Base-by-base conservation (phyloP, 2,888 invertebrate genomes). In the Drosophila atripex region DNA sequence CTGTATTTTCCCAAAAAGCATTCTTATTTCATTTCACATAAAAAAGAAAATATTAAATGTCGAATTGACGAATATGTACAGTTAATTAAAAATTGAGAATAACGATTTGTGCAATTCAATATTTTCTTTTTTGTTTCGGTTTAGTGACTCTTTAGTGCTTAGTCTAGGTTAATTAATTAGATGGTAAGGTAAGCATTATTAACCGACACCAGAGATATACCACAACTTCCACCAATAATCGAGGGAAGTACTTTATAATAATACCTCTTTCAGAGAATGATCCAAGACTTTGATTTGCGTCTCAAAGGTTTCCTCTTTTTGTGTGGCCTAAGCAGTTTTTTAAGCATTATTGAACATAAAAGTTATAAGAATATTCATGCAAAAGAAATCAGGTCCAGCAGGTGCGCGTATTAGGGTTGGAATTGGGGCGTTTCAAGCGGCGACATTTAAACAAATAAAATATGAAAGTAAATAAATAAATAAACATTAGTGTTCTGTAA, bases 231-330 rank as follows among this genome's bases (percentile, higher is more conserved):
- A 41, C 3, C 8, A 16, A 18, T 11, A 11, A 6, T 16, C 18
- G 2, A 4, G 39, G 39, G 39, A 39, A 50, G 5, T 28, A 39
- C 9, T 32, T 5, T 5, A 21, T 47, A 25, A 47, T 39, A 91
- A 95, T 96, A 98, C 98, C 97, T 98, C 97, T 95, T 96, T 96
- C 89, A 98, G 94, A 93, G 96, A 95, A 92, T 95, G 95, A 93
- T 96, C 95, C 93, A 97, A 94, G 90, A 95, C 93, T 94, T 97
- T 97, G 91, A 97, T 96, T 93, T 97, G 97, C 92, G 95, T 95
- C 92, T 97, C 96, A 93, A 95, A 97, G 87, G 96, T 95, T 93
- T 98, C 98, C 94, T 98, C 98, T 93, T 97, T 96, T 93, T 97
- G 96, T 91, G 97, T 97, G 90, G 98, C 97, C 97, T 98, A 93